A percentile compares a stretch with the other conserved stretches of the same genome.
These are phyloP conservation scores for Hanleya hanleyi DNA, from an alignment of 2,888 invertebrate species.

Conservation along the genomic window DNA sequence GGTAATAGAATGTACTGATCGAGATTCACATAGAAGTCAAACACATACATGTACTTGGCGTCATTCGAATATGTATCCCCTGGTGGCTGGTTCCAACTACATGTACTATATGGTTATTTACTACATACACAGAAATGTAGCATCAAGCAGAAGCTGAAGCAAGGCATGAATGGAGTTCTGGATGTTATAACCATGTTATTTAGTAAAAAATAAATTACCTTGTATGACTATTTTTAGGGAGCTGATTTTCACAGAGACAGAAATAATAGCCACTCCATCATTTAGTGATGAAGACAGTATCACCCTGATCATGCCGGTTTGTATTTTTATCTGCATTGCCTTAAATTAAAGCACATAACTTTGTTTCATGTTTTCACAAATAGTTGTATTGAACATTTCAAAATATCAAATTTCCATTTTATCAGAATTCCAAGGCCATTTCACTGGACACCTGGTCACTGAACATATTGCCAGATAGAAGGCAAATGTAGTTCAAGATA, in stretches of 20 bases:
- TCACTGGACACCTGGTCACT: too few species aligned
- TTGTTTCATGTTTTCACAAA: too few species aligned
- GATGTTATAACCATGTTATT: background rate
- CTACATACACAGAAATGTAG: background rate
- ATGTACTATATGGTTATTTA: background rate
- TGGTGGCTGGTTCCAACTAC: too few species aligned
- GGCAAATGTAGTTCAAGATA: background rate
- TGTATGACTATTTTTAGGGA: constrained; percentile 51
- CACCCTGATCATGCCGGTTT: constrained; percentile 59
- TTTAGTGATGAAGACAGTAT: constrained; percentile 51
- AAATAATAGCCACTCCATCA: constrained; percentile 62
- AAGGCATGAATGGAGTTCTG: too few species aligned
- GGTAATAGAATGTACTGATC: too few species aligned
- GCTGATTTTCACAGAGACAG: constrained; percentile 66
- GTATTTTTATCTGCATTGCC: background rate
- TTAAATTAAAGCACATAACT: background rate
- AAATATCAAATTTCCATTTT: too few species aligned
- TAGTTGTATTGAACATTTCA: too few species aligned
- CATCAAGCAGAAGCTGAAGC: too few species aligned
- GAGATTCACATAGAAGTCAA: too few species aligned
- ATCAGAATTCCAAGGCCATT: too few species aligned
- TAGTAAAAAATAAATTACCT: background rate
- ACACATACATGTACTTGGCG: too few species aligned
- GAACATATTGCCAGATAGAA: background rate
- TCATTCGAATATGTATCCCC: too few species aligned